These are phyloP conservation scores for Ptyas mucosa DNA, from an alignment of 2,113 vertebrate genomes.

Conservation along the genomic window DNA sequence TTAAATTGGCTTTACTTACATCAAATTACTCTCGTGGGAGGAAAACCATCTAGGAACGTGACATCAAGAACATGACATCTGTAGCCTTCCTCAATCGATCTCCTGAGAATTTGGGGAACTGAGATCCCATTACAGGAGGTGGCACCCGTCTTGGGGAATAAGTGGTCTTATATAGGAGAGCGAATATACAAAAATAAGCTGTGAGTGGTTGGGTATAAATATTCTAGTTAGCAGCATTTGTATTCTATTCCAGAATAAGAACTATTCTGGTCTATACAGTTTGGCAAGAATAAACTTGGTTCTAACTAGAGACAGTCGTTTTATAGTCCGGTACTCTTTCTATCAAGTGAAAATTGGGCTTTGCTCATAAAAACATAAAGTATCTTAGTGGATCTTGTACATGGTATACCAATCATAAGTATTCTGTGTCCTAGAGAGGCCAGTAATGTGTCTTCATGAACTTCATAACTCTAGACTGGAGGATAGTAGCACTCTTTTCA, in stretches of 20 bases:
- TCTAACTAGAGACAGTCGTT: not conserved
- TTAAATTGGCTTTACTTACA: not conserved
- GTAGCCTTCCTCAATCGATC: not conserved
- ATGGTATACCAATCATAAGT: not conserved
- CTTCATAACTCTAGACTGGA: not conserved
- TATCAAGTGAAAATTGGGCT: not conserved
- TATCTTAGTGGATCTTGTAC: not conserved
- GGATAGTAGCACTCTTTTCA: not conserved
- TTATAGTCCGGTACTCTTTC: not conserved
- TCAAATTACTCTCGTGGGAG: not conserved
- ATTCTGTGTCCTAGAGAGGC: not conserved
- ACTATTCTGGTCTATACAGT: fast-evolving
- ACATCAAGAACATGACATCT: not conserved
- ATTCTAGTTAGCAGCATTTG: not conserved
- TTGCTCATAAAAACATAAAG: not conserved
- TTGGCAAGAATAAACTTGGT: not conserved
- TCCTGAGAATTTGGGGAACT: not conserved
- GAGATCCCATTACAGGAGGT: not conserved
- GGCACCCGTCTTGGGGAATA: not conserved
- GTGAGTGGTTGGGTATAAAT: not conserved
- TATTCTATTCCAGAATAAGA: fast-evolving
- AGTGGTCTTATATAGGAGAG: not conserved
- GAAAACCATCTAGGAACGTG: not conserved
- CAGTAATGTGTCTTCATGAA: not conserved
- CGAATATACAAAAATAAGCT: not conserved